Evolutionary conservation across 1,140 invertebrate species (phyloP), one percentile per base, ranked within the genome.

Genomic region (Hyles euphorbiae): DNA sequence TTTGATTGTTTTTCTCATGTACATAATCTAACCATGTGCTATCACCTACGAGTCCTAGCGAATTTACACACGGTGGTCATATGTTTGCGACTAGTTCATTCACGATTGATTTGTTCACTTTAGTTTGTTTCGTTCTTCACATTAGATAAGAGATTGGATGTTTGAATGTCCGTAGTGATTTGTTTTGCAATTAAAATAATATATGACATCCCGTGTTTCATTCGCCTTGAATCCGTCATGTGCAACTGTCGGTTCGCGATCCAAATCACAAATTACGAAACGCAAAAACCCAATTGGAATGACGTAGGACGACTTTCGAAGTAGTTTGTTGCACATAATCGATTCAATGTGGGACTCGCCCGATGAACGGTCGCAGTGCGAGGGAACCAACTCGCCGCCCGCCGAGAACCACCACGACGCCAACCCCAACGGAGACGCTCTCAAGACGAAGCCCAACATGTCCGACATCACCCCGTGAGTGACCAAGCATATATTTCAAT

Each of bases 251-350:
- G 76, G 74, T 74, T 53, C 83, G 81, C 75, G 74, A 58, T 64
- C 70, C 61, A 81, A 80, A 81, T 76, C 70, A 53, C 46, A 72
- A 68, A 70, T 66, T 74, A 61, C 60, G 12, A 69, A 77, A 81
- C 62, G 68, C 7, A 47, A 74, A 65, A 48, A 53, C 12, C 67
- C 56, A 68, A 82, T 82, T 78, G 80, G 77, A 65, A 63, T 61
- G 78, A 73, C 67, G 65, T 88, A 89, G 87, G 89, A 89, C 79
- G 89, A 90, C 70, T 90, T 90, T 80, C 86, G 89, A 77, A 89
- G 89, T 89, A 90, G 89, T 80, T 82, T 90, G 87, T 90, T 90
- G 89, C 89, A 90, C 88, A 90, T 90, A 89, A 90, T 90, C 87
- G 89, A 90, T 90, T 90, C 89, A 90, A 84, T 90, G 89, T 90